Conservation (phyloP, 2,113 vertebrate species). For the Bettongia penicillata region DNA sequence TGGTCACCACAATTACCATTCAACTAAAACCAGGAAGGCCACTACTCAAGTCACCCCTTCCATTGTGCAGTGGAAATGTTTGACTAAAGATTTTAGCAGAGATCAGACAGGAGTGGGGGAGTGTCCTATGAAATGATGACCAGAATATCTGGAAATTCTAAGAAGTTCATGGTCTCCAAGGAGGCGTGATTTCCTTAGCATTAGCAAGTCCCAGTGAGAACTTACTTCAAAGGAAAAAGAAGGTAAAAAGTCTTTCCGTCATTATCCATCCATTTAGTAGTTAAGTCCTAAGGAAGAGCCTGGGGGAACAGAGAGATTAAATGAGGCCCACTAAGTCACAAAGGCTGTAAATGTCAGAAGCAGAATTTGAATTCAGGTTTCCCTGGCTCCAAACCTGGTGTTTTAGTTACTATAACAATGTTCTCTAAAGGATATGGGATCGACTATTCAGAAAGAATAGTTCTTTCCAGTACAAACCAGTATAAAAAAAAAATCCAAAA, state of each 20-base stretch:
- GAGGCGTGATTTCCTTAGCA: background rate
- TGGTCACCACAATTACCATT: background rate
- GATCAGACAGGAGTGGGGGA: background rate
- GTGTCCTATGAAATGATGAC: background rate
- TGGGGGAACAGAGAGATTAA: background rate
- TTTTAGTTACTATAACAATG: background rate
- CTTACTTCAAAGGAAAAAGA: background rate
- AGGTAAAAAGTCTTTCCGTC: background rate
- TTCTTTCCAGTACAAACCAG: too few relatives aligned
- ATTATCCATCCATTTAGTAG: background rate
- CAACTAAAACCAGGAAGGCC: background rate
- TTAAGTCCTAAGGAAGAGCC: background rate
- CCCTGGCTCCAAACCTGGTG: background rate
- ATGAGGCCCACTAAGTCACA: background rate
- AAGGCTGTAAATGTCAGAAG: background rate
- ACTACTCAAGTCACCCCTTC: background rate
- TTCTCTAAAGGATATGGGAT: background rate
- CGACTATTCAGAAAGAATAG: background rate
- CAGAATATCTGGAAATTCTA: too few relatives aligned
- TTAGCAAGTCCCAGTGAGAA: background rate
- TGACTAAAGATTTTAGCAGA: background rate
- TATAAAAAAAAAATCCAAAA: background rate
- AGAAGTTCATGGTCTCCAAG: background rate
- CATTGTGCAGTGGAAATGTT: conserved; percentile 4
- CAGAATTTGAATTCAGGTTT: background rate